Evolutionary conservation across 2,797 vertebrate genomes (phyloP).

Genomic region (Potorous gilbertii): DNA sequence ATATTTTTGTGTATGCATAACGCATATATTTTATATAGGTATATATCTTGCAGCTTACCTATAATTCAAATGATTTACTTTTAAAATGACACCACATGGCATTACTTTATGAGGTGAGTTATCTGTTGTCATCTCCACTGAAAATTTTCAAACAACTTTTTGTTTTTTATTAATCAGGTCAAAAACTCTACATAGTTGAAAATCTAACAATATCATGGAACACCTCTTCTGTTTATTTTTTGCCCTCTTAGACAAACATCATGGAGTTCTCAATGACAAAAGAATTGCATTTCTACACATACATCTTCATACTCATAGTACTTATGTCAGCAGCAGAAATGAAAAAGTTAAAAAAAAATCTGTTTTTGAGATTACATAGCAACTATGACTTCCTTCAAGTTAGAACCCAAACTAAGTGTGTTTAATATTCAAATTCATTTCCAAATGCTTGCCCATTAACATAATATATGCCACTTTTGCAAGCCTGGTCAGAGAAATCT

Average conservation of each 20-base stretch:
- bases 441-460: constrained; percentile 86
- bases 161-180: constrained; percentile 23
- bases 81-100: constrained; percentile 51
- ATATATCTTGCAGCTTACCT: neutral
- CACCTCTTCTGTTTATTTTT: constrained; percentile 35
- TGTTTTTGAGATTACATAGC: constrained; percentile 70
- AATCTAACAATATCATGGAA: constrained; percentile 34
- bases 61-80: constrained; percentile 47
- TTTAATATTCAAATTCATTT: constrained; percentile 88
- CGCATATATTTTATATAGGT: neutral
- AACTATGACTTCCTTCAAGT: constrained; percentile 79
- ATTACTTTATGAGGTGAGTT: constrained; percentile 64
- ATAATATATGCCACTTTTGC: constrained; percentile 87
- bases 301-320: constrained; percentile 30
- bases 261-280: constrained; percentile 43
- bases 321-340: neutral
- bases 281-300: constrained; percentile 6
- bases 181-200: constrained; percentile 44
- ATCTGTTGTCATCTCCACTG: constrained; percentile 52
- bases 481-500: constrained; percentile 88
- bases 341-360: constrained; percentile 80
- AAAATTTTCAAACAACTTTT: constrained; percentile 56
- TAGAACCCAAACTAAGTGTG: constrained; percentile 82
- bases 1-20: neutral
- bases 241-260: constrained; percentile 6